Evolutionary conservation across 2,888 invertebrate genomes (phyloP).

Genomic region (Mechanitis messenoides): DNA sequence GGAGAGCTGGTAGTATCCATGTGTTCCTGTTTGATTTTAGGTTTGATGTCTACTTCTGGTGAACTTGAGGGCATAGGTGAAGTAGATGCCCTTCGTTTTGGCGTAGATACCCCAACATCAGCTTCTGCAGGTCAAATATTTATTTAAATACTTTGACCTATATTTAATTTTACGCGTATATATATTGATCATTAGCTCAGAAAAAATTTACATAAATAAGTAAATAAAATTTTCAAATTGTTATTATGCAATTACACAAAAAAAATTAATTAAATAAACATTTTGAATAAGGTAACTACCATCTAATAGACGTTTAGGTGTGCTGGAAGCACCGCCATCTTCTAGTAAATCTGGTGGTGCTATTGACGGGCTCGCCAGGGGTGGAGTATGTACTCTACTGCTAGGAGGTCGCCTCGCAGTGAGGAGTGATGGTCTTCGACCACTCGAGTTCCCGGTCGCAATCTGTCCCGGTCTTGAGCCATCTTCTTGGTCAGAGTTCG

Average conservation of each 20-base stretch:
- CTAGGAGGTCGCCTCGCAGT: slow-evolving; percentile 69
- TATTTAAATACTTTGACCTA: too few species aligned
- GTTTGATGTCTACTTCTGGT: slow-evolving; percentile 71
- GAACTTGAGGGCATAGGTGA: slow-evolving; percentile 74
- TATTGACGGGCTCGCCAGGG: slow-evolving; percentile 80
- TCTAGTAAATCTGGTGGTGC: slow-evolving; percentile 81
- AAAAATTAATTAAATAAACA: not conserved
- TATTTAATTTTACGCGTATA: too few species aligned
- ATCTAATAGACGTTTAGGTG: slow-evolving; percentile 82
- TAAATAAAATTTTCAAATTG: too few species aligned
- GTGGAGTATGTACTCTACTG: slow-evolving; percentile 84
- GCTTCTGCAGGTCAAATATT: slow-evolving; percentile 38
- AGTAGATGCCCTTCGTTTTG: slow-evolving; percentile 78
- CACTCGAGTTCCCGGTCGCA: slow-evolving; percentile 79
- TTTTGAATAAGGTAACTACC: slow-evolving; percentile 52
- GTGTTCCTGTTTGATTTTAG: slow-evolving; percentile 80
- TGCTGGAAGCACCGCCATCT: slow-evolving; percentile 89
- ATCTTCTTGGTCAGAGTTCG: slow-evolving; percentile 87
- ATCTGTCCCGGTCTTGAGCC: slow-evolving; percentile 83
- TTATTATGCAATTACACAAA: too few species aligned
- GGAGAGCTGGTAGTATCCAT: slow-evolving; percentile 81
- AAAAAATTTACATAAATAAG: not conserved
- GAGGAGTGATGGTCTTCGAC: slow-evolving; percentile 62
- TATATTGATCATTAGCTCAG: too few species aligned
- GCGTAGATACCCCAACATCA: slow-evolving; percentile 77